Percentiles rank a stretch among this genome's conserved stretches.
These are phyloP conservation scores for Elanus axillaris DNA, from an alignment of 2,113 vertebrate genomes.

Conservation along the genomic window DNA sequence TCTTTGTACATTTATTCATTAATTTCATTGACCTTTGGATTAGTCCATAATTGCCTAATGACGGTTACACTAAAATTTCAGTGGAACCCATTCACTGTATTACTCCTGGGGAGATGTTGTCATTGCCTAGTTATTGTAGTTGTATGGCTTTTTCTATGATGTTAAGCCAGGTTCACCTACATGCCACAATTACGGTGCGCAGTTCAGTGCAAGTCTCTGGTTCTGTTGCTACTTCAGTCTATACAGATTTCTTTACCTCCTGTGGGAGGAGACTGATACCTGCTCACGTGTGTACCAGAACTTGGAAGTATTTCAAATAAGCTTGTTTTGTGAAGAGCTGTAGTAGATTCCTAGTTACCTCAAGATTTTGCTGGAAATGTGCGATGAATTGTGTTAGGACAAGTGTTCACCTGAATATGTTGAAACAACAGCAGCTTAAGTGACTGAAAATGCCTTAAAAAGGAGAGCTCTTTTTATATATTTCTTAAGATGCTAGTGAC, in stretches of 20 bases:
- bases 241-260: neutral
- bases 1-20: neutral
- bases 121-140: neutral
- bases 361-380: neutral
- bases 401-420: neutral
- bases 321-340: neutral
- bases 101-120: neutral
- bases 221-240: neutral
- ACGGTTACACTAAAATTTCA: neutral
- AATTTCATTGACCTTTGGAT: neutral
- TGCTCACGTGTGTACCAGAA: neutral
- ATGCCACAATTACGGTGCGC: neutral
- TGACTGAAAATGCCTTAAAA: neutral
- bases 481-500: neutral
- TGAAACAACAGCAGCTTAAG: neutral
- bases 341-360: neutral
- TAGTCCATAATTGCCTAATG: neutral
- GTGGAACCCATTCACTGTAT: neutral
- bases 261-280: neutral
- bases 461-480: neutral
- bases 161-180: neutral
- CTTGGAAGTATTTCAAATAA: neutral
- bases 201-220: neutral
- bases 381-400: neutral
- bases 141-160: neutral